phyloP scores from a whole-genome alignment of 2,797 vertebrate genomes.

The Micropoecilia bifurca region DNA sequence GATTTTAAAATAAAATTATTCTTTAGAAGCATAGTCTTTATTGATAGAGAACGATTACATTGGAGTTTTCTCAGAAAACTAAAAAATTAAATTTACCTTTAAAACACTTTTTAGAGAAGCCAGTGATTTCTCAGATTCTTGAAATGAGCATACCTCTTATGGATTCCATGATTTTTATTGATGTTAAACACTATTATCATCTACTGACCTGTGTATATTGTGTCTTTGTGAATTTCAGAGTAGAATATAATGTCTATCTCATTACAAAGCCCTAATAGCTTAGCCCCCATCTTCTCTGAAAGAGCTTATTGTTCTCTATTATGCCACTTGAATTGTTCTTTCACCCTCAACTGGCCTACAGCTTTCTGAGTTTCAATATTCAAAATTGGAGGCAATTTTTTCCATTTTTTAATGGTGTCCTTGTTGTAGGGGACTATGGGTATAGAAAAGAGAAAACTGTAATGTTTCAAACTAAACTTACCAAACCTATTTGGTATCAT shows the following conservation, averaged over 20 bases:
- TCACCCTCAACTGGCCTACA: background rate
- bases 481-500: too few species aligned
- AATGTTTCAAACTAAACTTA: background rate
- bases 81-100: background rate
- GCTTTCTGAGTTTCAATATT: background rate
- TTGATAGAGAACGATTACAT: background rate
- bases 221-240: background rate
- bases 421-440: background rate
- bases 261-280: background rate
- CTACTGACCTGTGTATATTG: background rate
- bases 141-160: background rate
- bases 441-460: background rate
- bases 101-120: background rate
- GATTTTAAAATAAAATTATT: background rate
- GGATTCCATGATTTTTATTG: background rate
- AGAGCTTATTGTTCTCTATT: background rate
- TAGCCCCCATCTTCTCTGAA: slow-evolving; percentile 4
- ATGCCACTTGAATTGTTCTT: background rate
- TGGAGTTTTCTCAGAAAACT: background rate
- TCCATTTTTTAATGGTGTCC: background rate
- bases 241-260: background rate
- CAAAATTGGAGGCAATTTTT: background rate
- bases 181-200: background rate
- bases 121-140: background rate
- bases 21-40: background rate